Conservation (phyloP, 2,797 vertebrate genomes). For the Poecile montanus region DNA sequence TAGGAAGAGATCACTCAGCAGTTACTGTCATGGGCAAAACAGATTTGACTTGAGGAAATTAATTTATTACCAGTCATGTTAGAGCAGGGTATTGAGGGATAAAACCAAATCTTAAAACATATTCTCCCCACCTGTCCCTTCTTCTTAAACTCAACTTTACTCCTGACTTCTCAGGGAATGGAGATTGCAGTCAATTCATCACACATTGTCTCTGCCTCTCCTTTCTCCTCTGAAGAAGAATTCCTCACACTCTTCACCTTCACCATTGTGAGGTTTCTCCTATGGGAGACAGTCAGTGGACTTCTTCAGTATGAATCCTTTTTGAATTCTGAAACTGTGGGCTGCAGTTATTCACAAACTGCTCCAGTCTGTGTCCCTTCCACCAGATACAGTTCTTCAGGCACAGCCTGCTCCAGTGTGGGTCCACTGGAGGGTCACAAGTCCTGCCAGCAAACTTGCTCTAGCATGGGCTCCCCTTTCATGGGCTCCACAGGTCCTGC, state of each 20-base stretch:
- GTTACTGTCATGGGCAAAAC: background rate
- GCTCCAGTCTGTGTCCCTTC: background rate
- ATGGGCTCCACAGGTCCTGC: background rate
- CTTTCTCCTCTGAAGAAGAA: background rate
- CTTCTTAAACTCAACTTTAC: background rate
- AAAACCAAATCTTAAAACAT: background rate
- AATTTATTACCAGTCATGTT: background rate
- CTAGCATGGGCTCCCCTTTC: no score
- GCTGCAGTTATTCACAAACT: background rate
- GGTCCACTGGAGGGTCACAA: fast-evolving
- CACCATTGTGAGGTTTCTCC: background rate
- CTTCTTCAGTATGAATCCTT: background rate
- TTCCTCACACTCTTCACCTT: background rate
- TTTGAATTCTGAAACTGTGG: no score
- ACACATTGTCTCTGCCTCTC: background rate
- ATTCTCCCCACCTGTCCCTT: background rate
- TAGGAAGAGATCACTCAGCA: background rate
- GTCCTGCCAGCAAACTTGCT: background rate
- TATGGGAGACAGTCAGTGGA: background rate
- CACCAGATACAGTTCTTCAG: background rate
- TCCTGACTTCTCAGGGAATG: background rate
- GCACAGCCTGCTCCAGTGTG: background rate
- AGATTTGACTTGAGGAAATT: background rate
- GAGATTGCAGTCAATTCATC: fast-evolving
- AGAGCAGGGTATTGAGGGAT: background rate